Evolutionary conservation across 2,797 vertebrate genomes (phyloP), one percentile per base, ranked within the genome.

Genomic region (Pterois miles): DNA sequence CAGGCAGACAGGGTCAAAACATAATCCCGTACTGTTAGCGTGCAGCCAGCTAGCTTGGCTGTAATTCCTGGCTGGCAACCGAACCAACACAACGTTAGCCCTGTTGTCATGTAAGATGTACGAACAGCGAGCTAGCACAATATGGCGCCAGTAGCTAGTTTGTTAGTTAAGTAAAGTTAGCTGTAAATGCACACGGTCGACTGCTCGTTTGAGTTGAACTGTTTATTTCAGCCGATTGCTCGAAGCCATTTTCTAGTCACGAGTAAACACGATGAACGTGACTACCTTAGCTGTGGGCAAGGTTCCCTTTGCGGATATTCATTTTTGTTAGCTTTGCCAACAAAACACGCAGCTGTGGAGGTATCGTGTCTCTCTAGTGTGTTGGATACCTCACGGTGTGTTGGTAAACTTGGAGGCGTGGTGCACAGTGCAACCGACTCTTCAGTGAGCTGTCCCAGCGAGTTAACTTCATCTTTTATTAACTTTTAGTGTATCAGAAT

Each of bases 391-490:
- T 82, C 89, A 69, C 81, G 50, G 58, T 71, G 74, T 93, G 89
- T 93, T 87, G 62, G 84, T 90, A 90, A 91, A 92, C 86, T 88
- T 65, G 65, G 85, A 91, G 91, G 90, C 86, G 88, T 88, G 89
- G 84, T 90, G 86, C 88, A 83, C 76, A 23, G 34, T 5, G 31
- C 69, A 34, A 4, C 29, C 63, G 29, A 56, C 75, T 81, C 40
- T 13, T 64, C 22, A 14, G 56, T 1, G 25, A 78, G 31, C 59
- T 59, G n/a, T 20, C 25, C 8, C 56, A 9, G 31, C 14, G 13
- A 73, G 18, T 53, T 74, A 58, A 60, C 67, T 67, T 65, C 10
- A 31, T 36, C 6, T 10, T 14, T 43, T 43, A 18, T 58, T 69
- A 48, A 29, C 33, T 40, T 13, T 59, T 20, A 8, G 18, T 13